Evolutionary conservation across 2,113 vertebrate species (phyloP).

Genomic region (Myrmophylax atrothorax): DNA sequence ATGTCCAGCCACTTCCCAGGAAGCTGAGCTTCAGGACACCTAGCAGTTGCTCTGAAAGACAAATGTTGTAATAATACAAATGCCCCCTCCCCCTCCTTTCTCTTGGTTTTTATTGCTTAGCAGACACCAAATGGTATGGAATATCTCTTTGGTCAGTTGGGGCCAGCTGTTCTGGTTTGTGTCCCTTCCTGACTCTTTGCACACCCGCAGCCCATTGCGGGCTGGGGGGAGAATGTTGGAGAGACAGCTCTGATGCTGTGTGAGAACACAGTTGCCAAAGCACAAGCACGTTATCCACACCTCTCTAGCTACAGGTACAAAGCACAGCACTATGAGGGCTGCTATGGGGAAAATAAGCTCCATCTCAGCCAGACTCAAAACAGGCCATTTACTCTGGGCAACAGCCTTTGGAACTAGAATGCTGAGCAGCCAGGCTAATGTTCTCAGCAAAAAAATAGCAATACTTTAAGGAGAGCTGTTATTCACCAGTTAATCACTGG

Average conservation of each 20-base stretch:
- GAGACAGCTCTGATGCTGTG: not conserved
- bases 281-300: not conserved
- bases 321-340: not conserved
- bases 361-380: not conserved
- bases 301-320: not conserved
- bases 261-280: rapidly evolving
- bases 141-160: not conserved
- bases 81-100: not conserved
- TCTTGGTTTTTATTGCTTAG: not conserved
- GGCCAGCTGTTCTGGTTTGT: not conserved
- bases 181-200: not conserved
- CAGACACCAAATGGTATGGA: not conserved
- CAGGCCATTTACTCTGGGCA: not conserved
- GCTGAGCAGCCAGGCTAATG: not conserved
- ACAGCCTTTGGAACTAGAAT: not conserved
- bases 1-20: not conserved
- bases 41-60: not conserved
- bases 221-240: not conserved
- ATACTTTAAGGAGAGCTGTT: not conserved
- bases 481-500: not conserved
- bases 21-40: not conserved
- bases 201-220: rapidly evolving
- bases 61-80: not conserved
- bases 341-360: not conserved
- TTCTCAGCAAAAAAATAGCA: not conserved